Evolutionary conservation across 2,888 invertebrate species (phyloP).

Genomic region (Drosophila lutescens): DNA sequence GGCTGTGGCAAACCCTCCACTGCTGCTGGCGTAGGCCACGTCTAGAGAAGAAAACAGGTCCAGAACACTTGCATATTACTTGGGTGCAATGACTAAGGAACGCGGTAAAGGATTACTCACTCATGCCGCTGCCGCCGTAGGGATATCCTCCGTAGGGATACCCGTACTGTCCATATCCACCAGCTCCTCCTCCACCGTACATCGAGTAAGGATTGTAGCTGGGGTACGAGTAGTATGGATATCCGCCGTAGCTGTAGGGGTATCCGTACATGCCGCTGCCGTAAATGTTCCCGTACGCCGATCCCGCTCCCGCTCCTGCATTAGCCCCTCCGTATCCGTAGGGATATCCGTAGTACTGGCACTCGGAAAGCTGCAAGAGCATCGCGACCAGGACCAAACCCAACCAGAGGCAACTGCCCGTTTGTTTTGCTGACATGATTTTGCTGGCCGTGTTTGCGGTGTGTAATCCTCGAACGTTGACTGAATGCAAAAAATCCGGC

Average conservation of each 20-base stretch:
- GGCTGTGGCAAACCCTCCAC: constrained; percentile 66
- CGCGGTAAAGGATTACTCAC: constrained; percentile 51
- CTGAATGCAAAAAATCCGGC: constrained; percentile 46
- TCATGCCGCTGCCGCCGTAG: constrained; percentile 57
- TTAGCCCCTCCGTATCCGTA: constrained; percentile 47
- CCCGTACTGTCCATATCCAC: constrained; percentile 37
- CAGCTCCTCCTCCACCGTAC: constrained; percentile 21
- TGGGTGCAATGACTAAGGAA: constrained; percentile 4
- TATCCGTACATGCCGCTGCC: constrained; percentile 49
- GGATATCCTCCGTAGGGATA: constrained; percentile 60
- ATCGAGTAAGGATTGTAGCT: constrained; percentile 38
- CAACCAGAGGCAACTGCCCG: constrained; percentile 32
- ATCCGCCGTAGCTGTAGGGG: constrained; percentile 40
- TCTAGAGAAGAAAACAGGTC: constrained; percentile 65
- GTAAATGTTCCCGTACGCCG: constrained; percentile 54
- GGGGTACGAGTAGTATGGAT: constrained; percentile 38
- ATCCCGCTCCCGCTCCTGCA: constrained; percentile 36
- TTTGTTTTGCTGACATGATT: constrained; percentile 42
- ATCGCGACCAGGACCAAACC: constrained; percentile 26
- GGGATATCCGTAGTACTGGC: constrained; percentile 65
- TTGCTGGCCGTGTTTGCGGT: background rate
- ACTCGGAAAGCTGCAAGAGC: constrained; percentile 41
- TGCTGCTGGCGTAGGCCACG: constrained; percentile 73
- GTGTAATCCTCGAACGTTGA: constrained; percentile 44
- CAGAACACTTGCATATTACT: constrained; percentile 64